A percentile compares a stretch with the other conserved stretches of the same genome.
Conservation (phyloP, 2,888 invertebrate genomes). For the Limnephilus rhombicus region DNA sequence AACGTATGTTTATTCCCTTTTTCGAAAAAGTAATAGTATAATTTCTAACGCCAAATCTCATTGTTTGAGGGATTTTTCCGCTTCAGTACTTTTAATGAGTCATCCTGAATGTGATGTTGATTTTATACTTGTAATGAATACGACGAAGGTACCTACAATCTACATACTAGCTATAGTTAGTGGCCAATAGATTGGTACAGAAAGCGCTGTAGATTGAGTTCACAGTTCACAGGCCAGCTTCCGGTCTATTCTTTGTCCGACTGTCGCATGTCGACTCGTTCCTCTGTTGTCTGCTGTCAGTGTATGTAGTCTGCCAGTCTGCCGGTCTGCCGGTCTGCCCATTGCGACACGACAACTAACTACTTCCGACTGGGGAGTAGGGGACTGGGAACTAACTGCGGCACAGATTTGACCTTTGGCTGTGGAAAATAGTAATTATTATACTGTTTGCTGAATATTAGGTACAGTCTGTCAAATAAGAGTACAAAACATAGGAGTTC, state of each 20-base stretch:
- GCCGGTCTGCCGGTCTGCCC: neutral
- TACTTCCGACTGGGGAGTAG: neutral
- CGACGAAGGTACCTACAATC: neutral
- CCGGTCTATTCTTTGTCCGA: slow-evolving; percentile 5
- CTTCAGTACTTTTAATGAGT: no score
- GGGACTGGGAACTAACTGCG: neutral
- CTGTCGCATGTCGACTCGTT: neutral
- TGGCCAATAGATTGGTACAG: neutral
- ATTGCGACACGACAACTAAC: neutral
- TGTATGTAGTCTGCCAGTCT: neutral
- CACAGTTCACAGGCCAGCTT: slow-evolving; percentile 4
- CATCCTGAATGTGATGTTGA: neutral
- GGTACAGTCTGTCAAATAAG: no score
- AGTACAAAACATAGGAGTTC: no score
- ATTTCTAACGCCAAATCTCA: neutral
- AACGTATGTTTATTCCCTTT: no score
- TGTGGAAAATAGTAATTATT: neutral
- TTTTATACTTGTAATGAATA: neutral
- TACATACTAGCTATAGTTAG: no score
- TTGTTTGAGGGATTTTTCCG: neutral
- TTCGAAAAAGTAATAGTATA: no score
- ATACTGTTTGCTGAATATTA: no score
- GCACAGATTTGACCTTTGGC: neutral
- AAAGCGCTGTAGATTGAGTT: slow-evolving; percentile 2
- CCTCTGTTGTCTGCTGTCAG: neutral